Conservation (phyloP, 2,888 invertebrate species). For the Diarsia brunnea region DNA sequence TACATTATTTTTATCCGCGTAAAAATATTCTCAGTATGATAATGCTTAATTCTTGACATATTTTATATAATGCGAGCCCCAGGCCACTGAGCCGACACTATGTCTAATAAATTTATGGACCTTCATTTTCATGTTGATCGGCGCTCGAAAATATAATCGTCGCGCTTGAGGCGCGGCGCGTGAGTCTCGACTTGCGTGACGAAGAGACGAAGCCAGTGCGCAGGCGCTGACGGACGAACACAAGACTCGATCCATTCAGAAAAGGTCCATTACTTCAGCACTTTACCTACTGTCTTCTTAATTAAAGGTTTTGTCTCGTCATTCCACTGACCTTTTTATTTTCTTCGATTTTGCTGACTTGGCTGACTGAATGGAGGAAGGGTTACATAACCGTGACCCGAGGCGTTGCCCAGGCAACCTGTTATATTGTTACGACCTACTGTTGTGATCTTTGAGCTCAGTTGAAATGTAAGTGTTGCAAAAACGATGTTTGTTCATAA, state of each 20-base stretch:
- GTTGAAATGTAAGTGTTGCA: conserved; percentile 38
- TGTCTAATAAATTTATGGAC: conserved; percentile 91
- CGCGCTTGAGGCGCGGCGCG: conserved; percentile 86
- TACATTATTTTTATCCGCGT: conserved; percentile 79
- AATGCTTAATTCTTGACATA: conserved; percentile 90
- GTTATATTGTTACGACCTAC: conserved; percentile 44
- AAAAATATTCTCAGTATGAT: conserved; percentile 85
- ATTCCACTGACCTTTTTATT: conserved; percentile 53
- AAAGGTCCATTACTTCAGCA: conserved; percentile 18
- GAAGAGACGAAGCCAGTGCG: conserved; percentile 68
- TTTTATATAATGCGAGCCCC: conserved; percentile 89
- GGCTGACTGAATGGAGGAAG: conserved; percentile 39
- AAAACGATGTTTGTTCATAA: conserved; percentile 31
- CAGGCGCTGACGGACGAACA: conserved; percentile 54
- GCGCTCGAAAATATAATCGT: conserved; percentile 89
- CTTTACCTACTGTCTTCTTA: conserved; percentile 25
- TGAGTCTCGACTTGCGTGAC: conserved; percentile 79
- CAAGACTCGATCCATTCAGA: conserved; percentile 39
- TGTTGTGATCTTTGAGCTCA: conserved; percentile 49
- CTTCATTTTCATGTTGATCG: conserved; percentile 90
- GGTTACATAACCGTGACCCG: conserved; percentile 48
- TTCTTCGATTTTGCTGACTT: conserved; percentile 38
- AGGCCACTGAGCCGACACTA: conserved; percentile 88
- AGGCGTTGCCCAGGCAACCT: conserved; percentile 46
- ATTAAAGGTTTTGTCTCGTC: conserved; percentile 40